Evolutionary conservation across 2,888 invertebrate species (phyloP).

Genomic region (Lacanobia oleracea): DNA sequence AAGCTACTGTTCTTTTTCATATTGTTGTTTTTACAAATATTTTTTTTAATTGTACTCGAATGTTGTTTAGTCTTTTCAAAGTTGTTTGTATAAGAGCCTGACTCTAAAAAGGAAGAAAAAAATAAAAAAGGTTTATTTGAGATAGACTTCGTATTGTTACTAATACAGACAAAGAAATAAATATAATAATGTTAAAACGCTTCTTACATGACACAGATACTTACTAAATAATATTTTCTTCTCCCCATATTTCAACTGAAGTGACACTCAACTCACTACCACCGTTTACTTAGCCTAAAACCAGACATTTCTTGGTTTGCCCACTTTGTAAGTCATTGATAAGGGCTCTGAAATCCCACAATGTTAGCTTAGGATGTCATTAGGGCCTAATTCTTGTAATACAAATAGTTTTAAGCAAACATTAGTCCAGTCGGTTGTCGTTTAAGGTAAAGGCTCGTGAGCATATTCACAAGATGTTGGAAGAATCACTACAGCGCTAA

Average conservation of each 20-base stretch:
- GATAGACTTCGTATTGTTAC: background rate
- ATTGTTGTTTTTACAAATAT: too few relatives aligned
- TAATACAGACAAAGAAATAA: background rate
- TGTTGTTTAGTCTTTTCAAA: too few relatives aligned
- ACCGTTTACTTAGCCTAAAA: slow-evolving; percentile 30
- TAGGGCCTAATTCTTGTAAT: slow-evolving; percentile 20
- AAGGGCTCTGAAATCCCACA: slow-evolving; percentile 28
- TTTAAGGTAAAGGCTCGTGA: too few relatives aligned
- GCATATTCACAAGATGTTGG: too few relatives aligned
- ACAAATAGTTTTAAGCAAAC: slow-evolving; percentile 39
- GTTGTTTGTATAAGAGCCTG: too few relatives aligned
- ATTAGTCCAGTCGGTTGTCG: slow-evolving; percentile 19
- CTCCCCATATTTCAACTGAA: slow-evolving; percentile 22
- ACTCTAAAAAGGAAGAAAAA: too few relatives aligned
- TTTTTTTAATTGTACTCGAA: too few relatives aligned
- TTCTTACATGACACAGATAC: background rate
- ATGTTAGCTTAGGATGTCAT: slow-evolving; percentile 54
- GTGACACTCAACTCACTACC: slow-evolving; percentile 12
- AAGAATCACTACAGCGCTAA: too few relatives aligned
- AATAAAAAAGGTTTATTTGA: too few relatives aligned
- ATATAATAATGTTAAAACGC: background rate
- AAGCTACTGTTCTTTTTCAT: too few relatives aligned
- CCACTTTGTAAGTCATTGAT: slow-evolving; percentile 18
- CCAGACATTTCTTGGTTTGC: slow-evolving; percentile 22
- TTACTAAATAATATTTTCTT: slow-evolving; percentile 19